Base-by-base conservation (phyloP, 2,888 invertebrate genomes). In the Leptura quadrifasciata region DNA sequence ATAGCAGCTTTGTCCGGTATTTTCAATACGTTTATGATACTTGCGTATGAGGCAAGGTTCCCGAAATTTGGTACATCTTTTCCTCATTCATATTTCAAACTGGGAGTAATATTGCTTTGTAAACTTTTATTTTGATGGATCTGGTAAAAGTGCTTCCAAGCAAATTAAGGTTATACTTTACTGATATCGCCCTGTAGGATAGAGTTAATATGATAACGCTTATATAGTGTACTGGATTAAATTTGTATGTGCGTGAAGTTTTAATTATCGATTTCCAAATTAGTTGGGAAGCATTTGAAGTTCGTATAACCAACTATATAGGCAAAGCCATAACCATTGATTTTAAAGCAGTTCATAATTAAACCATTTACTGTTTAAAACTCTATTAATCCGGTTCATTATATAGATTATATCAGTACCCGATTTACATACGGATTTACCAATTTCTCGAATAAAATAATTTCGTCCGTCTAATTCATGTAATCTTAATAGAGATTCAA, bases 271-370 rank as follows among this genome's bases (percentile, higher is more conserved):
- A 72, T 72, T 75, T 69, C 54, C 63, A 60, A 75, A 75, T 72
- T 75, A 70, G 75, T 69, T 75, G 61, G 70, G 47, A 72, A 75
- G 58, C 75, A 63, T 72, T 75, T 72, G 75, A 65, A 77, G 47
- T 71, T 71, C 61, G 47, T 71, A 63, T 72, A 76, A 71, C 78
- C 64, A 52, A 39, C 39, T 39, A 39, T 39, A n/a, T 60, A 39
- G 70, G 61, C 21, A 52, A 71, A 76, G 74, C 74, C 72, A 76
- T 76, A 69, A 78, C 74, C 74, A 78, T 74, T 74, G 76, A 76
- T 78, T 78, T 76, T 76, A 74, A 76, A 76, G 74, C 72, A 67
- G 67, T 67, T 68, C 72, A 67, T 79, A 80, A 80, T 80, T 80
- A 79, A 81, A 78, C 74, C 75, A 74, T 78, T 57, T 76, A 75